Evolutionary conservation across 2,888 invertebrate species (phyloP).

Genomic region (Ophion ventricosus): DNA sequence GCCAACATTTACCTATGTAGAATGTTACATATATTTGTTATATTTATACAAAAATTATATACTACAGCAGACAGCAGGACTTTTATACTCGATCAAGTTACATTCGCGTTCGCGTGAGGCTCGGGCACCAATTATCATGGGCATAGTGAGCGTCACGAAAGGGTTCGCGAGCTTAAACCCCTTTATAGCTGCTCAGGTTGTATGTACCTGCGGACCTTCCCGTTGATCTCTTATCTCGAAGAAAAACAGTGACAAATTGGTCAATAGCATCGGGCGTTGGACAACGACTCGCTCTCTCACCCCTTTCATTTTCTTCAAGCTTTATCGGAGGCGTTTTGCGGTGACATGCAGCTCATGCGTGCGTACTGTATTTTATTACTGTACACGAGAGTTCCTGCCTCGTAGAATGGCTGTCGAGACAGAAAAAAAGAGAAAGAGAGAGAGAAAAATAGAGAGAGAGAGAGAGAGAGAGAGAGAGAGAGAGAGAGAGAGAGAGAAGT

Average conservation of each 20-base stretch:
- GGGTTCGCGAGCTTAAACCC: conserved; percentile 46
- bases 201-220: conserved; percentile 13
- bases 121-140: conserved; percentile 53
- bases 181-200: conserved; percentile 25
- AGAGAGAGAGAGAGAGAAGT: conserved; percentile 3
- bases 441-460: neutral
- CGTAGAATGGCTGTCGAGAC: conserved; percentile 1
- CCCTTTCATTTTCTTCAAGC: conserved; percentile 53
- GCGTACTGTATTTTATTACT: conserved; percentile 31
- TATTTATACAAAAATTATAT: conserved; percentile 5
- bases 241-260: conserved; percentile 75
- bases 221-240: conserved; percentile 60
- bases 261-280: conserved; percentile 60
- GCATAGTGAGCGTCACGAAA: conserved; percentile 49
- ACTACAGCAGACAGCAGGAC: conserved; percentile 4
- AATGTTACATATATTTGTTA: neutral
- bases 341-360: conserved; percentile 73
- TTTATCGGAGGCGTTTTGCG: conserved; percentile 71
- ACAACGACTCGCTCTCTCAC: conserved; percentile 25
- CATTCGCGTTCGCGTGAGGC: conserved; percentile 34
- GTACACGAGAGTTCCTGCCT: conserved; percentile 30
- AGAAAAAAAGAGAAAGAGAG: conserved; percentile 19
- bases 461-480: conserved; percentile 27
- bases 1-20: neutral
- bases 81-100: conserved; percentile 38